These are phyloP conservation scores for Eueides isabella DNA, from an alignment of 1,140 invertebrate genomes.

Conservation along the genomic window DNA sequence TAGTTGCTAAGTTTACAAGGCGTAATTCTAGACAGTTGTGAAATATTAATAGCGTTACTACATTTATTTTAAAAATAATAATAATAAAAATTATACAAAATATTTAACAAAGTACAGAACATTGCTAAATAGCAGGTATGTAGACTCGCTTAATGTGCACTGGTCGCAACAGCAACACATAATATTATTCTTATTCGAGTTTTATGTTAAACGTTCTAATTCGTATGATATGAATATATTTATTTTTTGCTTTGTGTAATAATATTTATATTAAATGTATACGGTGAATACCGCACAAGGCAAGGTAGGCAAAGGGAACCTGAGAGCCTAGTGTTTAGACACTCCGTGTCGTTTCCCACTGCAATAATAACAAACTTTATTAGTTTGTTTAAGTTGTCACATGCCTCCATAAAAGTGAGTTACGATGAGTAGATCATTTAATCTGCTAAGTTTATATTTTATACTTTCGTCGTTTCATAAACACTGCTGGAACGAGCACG, in stretches of 20 bases:
- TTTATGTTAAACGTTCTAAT: not conserved
- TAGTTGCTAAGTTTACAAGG: slow-evolving; percentile 25
- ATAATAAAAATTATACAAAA: not conserved
- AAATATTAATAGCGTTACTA: not conserved
- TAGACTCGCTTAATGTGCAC: not conserved
- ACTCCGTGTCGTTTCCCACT: too few species aligned
- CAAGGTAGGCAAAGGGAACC: too few species aligned
- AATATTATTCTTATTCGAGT: not conserved
- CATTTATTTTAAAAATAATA: not conserved
- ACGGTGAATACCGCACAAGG: too few species aligned
- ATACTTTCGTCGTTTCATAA: slow-evolving; percentile 4
- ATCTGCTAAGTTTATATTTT: not conserved
- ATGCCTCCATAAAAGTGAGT: not conserved
- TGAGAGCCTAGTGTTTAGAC: too few species aligned
- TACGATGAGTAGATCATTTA: not conserved
- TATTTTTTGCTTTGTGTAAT: not conserved
- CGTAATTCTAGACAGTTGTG: slow-evolving; percentile 12
- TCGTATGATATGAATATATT: not conserved
- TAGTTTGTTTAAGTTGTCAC: not conserved
- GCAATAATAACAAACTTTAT: not conserved
- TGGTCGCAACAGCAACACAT: not conserved
- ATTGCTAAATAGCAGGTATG: not conserved
- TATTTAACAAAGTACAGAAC: not conserved
- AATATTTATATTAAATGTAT: too few species aligned
- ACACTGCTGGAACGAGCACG: not conserved